Base-by-base conservation (phyloP, 1,140 invertebrate genomes). In the Drosophila simulans region DNA sequence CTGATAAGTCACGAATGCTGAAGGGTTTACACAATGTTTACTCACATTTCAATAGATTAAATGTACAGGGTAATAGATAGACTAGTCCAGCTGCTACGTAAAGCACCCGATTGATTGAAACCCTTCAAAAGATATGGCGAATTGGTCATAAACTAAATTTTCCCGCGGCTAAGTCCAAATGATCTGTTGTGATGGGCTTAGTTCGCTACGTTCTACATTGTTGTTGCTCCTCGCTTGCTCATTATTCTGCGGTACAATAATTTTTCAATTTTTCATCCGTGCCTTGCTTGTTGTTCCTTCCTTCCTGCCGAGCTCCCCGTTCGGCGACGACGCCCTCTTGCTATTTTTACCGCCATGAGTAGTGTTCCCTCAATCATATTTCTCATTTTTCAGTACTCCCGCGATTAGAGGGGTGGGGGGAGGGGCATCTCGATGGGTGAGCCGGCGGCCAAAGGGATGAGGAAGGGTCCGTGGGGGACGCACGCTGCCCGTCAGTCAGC, bases 351-450 rank as follows among this genome's bases (percentile, higher is more conserved):
- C 72, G 34, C 53, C 65, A 84, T 88, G 84, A 88, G 84, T 88
- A 78, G 72, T 76, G 65, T 74, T 74, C 74, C 80, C 85, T 88
- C 85, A 88, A 88, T 88, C 84, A 88, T 88, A 88, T 80, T 88
- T 89, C 85, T 84, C 80, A 83, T 80, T 83, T 89, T 80, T 80
- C 76, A 73, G 39, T 66, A 77, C 45, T 85, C 71, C 55, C 55
- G 37, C 49, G 56, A 58, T 48, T 17, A 34, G 66, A 40, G 8
- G 31, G 65, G 68, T 3, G 27, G 31, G 27, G 5, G 27, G 27
- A 1, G 5, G 27, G 37, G 42, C 11, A 35, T 39, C 13, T 7
- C 46, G 11, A 25, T 34, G 15, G 68, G 25, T 12, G 17, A n/a
- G 20, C 3, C 34, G 35, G 20, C 22, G 31, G 31, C 8, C 8